A percentile compares a stretch with the other conserved stretches of the same genome.
These are phyloP conservation scores for Limnephilus marmoratus DNA, from an alignment of 2,888 invertebrate genomes.

Conservation along the genomic window DNA sequence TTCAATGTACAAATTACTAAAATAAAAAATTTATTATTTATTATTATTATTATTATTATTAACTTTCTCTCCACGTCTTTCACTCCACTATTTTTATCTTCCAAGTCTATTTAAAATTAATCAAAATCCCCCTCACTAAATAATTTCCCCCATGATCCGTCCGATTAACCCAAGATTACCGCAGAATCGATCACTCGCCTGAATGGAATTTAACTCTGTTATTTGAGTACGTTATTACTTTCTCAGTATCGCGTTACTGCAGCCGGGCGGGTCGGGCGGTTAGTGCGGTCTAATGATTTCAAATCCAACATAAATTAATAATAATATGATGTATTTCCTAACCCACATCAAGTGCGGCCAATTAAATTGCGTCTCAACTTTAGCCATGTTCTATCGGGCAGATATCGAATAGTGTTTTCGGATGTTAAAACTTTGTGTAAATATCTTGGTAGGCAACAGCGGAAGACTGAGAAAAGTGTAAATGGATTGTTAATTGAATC, in stretches of 20 bases:
- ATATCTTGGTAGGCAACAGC: background rate
- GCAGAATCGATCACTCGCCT: constrained; percentile 29
- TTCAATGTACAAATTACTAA: too few relatives aligned
- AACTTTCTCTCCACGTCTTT: too few relatives aligned
- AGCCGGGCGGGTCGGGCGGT: background rate
- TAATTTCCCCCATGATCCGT: background rate
- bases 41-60: too few relatives aligned
- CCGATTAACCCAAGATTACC: constrained; percentile 20
- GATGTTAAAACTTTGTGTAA: background rate
- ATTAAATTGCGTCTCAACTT: background rate
- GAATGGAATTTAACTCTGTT: constrained; percentile 14
- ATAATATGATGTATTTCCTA: background rate
- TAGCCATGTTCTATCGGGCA: background rate
- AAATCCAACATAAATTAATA: background rate
- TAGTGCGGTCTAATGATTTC: constrained; percentile 27
- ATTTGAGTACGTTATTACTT: constrained; percentile 32
- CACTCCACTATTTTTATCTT: background rate
- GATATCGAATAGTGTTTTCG: background rate
- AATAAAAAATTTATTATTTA: too few relatives aligned
- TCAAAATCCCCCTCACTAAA: background rate
- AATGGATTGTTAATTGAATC: background rate
- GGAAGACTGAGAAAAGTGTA: background rate
- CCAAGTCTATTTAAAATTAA: background rate
- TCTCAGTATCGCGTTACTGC: constrained; percentile 29
- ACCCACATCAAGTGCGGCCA: background rate